phyloP scores from a whole-genome alignment of 2,797 vertebrate genomes.

The Florisuga fusca region DNA sequence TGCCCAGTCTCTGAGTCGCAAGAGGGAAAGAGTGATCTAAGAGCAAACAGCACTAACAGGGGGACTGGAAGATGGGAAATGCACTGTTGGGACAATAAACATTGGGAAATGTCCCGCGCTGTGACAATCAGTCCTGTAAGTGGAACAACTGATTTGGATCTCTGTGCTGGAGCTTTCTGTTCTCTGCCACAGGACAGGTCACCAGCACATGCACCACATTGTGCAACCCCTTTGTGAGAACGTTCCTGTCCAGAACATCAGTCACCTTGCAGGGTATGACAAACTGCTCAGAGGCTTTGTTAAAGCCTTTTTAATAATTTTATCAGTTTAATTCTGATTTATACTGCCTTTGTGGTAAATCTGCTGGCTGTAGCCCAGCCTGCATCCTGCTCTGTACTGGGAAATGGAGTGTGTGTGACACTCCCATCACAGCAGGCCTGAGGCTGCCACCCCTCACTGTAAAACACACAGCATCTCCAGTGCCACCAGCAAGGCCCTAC shows the following conservation, averaged over 20 bases:
- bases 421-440: background rate
- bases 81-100: background rate
- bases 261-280: background rate
- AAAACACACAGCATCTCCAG: background rate
- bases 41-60: background rate
- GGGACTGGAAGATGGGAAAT: background rate
- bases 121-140: background rate
- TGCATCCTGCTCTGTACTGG: background rate
- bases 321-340: background rate
- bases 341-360: constrained; percentile 10
- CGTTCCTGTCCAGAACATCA: background rate
- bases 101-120: accelerated
- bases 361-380: background rate
- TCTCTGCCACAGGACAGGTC: background rate
- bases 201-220: background rate
- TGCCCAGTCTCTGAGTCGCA: background rate
- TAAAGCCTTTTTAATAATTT: constrained; percentile 30
- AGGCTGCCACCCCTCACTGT: background rate
- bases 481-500: background rate
- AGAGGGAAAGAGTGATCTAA: background rate
- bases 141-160: background rate
- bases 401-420: background rate
- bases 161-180: background rate
- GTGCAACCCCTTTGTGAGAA: background rate
- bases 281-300: background rate